Percentiles rank a stretch among this genome's conserved stretches.
These are phyloP conservation scores for Hydropsyche betteni DNA, from an alignment of 2,888 invertebrate species.

Conservation along the genomic window DNA sequence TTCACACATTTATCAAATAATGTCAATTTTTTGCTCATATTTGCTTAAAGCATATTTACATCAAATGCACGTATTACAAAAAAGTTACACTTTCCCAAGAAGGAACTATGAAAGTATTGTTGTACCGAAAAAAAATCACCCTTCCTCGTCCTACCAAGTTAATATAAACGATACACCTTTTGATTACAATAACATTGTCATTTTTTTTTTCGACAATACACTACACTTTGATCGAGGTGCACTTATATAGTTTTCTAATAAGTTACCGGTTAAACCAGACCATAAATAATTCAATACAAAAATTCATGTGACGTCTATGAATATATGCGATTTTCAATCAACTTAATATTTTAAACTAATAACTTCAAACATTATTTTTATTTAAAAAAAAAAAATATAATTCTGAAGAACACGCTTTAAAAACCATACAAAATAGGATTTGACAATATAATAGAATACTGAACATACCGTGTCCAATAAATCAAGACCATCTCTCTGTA, in stretches of 20 bases:
- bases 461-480: neutral
- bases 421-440: slow-evolving; percentile 8
- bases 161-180: slow-evolving; percentile 25
- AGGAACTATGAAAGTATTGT: slow-evolving; percentile 2
- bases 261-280: slow-evolving; percentile 30
- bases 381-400: neutral
- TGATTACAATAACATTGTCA: slow-evolving; percentile 27
- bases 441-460: no score
- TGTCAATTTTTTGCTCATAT: neutral
- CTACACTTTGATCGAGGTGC: slow-evolving; percentile 16
- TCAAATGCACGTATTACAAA: neutral
- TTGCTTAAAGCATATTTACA: neutral
- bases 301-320: no score
- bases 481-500: slow-evolving; percentile 3
- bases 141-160: neutral
- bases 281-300: slow-evolving; percentile 11
- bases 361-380: no score
- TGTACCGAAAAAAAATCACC: slow-evolving; percentile 11
- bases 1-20: neutral
- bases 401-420: neutral
- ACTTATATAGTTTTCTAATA: slow-evolving; percentile 36
- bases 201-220: slow-evolving; percentile 4
- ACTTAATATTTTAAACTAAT: no score
- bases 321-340: no score
- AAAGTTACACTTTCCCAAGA: slow-evolving; percentile 10